Evolutionary conservation across 2,113 vertebrate species (phyloP), one percentile per base, ranked within the genome.

Genomic region (Maccullochella peelii): DNA sequence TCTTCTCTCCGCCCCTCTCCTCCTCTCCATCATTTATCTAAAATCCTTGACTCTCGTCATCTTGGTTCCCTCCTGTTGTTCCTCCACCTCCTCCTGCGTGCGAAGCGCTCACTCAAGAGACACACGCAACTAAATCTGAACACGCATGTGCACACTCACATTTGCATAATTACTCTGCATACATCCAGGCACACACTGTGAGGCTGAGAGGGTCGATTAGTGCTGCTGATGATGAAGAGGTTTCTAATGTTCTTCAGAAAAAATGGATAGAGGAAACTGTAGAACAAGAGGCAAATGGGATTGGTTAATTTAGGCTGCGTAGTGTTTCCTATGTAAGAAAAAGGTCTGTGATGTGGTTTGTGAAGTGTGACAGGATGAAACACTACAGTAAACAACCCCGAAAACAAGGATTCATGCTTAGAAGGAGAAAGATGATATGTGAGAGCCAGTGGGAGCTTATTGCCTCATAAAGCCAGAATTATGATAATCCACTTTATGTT

Each of bases 101-200:
- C 8, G 59, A 33, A 57, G 70, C 47, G 74, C 76, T 50, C 79
- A 36, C 79, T 47, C 33, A 0, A 18, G 78, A 75, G 52, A 76
- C 30, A 3, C 47, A 16, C 83, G 62, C 16, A 1, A 70, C 55
- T 57, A 81, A 69, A 87, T 61, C 76, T 14, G 54, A 79, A 52
- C 82, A 87, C 65, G 82, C 85, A 54, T 80, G 79, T 79, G 85
- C 82, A 21, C 54, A 5, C 27, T 63, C 0, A 0, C 38, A 77
- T 86, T 61, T 62, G 62, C 69, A 73, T 87, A 81, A 80, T 78
- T 54, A 57, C 61, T 57, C 47, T 3, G 23, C 69, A 30, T 25
- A 14, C 33, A 36, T n/a, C 9, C 62, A 3, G 4, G 16, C 50
- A 15, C 3, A 18, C 61, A 30, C 61, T 9, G 50, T 1, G 68